Base-by-base conservation (phyloP, 2,113 vertebrate species). In the Parus major region DNA sequence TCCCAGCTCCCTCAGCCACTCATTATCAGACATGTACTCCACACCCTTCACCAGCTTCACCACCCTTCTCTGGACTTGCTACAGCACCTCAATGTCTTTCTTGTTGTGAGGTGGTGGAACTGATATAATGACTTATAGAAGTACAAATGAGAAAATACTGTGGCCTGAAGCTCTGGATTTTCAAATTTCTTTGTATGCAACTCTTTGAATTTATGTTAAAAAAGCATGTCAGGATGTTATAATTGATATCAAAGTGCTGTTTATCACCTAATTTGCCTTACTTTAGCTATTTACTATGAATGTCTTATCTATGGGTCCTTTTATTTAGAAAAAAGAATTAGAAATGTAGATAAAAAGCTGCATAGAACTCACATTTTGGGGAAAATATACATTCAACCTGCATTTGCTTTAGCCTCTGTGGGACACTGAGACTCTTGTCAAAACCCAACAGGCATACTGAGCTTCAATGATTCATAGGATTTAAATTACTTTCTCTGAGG, bases 401-500 rank as follows among this genome's bases (percentile, higher is more conserved):
- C 15, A 16, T 89, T 97, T 92, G 18, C 50, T 86, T 86, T 82
- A 86, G n/a, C 23, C 53, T 91, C 85, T 63, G 77, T 75, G 77
- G 73, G 60, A 82, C 24, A 47, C 41, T 53, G 55, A 93, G 52
- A 39, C 33, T 78, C 86, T 96, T 88, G 71, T 75, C 75, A 65
- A 90, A 82, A 42, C 36, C 59, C 78, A 84, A 71, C 27, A 93
- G 59, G 78, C 50, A 15, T 56, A 93, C 46, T 47, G 68, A 89
- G 72, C 57, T 81, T 93, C 63, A 75, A 47, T 66, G 95, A 36
- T 50, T 92, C 56, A 89, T 65, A 60, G 24, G 70, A 95, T 97
- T 93, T 94, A 95, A 82, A 94, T 96, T 10, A 69, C n/a, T 96
- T 79, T 65, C 63, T 90, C 39, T 85, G 70, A 16, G 41, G 92